A percentile compares a stretch with the other conserved stretches of the same genome.
Evolutionary conservation across 2,113 vertebrate genomes (phyloP).

Genomic region (Mystacornis crossleyi): DNA sequence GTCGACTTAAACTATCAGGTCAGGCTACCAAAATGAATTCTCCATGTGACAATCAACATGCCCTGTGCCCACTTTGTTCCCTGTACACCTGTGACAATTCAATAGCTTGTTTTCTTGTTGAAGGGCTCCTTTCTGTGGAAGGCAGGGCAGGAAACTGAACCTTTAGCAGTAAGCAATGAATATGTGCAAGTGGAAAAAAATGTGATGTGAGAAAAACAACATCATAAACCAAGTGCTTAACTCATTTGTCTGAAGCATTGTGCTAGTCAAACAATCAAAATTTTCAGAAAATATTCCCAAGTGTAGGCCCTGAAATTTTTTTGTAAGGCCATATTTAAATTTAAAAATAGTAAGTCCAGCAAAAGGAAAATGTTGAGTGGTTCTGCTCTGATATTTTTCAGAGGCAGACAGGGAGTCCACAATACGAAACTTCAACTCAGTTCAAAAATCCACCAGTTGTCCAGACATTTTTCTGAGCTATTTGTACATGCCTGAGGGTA

Average conservation of each 20-base stretch:
- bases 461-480: background rate
- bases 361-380: background rate
- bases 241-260: accelerated
- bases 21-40: background rate
- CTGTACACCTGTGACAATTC: background rate
- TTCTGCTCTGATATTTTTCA: background rate
- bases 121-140: background rate
- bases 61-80: background rate
- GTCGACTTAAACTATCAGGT: background rate
- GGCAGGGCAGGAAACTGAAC: background rate
- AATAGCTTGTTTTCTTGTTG: background rate
- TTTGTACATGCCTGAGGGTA: background rate
- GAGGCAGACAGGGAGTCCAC: background rate
- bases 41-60: accelerated
- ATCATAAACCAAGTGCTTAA: background rate
- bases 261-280: background rate
- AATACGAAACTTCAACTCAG: background rate
- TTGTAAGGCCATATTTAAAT: background rate
- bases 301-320: background rate
- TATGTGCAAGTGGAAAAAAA: background rate
- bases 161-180: background rate
- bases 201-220: background rate
- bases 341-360: background rate
- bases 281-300: background rate
- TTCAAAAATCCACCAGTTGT: background rate